A percentile compares a stretch with the other conserved stretches of the same genome.
Conservation (phyloP, 2,113 vertebrate species). For the Leucopsar rothschildi region DNA sequence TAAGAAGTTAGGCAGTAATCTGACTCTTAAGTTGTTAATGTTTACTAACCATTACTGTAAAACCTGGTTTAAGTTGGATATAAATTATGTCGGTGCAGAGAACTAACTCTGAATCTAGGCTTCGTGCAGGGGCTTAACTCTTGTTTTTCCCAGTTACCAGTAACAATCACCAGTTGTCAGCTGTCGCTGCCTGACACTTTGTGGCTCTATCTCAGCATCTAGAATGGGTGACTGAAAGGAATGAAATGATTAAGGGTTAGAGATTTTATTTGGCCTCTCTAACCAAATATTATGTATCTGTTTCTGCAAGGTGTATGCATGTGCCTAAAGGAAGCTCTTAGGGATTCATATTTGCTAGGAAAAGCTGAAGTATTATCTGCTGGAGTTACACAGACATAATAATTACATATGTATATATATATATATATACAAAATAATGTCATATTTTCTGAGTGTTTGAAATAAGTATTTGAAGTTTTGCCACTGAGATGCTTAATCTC, state of each 20-base stretch:
- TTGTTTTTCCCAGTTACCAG: background rate
- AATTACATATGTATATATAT: background rate
- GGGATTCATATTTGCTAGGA: background rate
- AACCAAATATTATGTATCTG: background rate
- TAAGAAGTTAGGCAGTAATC: background rate
- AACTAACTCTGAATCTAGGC: background rate
- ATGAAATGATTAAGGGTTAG: background rate
- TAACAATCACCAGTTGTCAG: background rate
- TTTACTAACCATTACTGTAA: background rate
- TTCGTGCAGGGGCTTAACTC: background rate
- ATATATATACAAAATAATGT: background rate
- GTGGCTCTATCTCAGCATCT: background rate
- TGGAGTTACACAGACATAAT: background rate
- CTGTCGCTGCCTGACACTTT: background rate
- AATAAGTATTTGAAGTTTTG: background rate
- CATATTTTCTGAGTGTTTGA: background rate
- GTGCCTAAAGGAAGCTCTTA: background rate
- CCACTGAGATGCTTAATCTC: background rate
- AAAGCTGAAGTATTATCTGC: background rate
- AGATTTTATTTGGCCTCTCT: background rate
- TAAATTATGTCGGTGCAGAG: background rate
- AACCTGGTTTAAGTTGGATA: background rate
- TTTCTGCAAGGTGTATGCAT: background rate
- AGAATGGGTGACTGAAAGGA: background rate
- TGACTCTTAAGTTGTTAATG: background rate